Conservation (phyloP, 2,888 invertebrate genomes). For the Thumatha senex region DNA sequence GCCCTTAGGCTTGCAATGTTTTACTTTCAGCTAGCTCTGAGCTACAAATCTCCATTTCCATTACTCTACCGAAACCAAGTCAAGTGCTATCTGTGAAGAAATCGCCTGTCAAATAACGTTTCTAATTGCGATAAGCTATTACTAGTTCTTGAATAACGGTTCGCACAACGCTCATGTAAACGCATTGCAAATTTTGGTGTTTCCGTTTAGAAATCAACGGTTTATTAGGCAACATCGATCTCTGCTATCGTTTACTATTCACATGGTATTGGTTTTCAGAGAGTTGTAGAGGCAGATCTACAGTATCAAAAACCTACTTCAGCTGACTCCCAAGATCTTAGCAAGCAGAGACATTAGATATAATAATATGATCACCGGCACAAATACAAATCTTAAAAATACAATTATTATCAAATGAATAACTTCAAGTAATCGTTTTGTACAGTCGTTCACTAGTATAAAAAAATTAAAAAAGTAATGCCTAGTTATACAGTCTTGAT, state of each 20-base stretch:
- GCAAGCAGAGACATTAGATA: too few species aligned
- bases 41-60: background rate
- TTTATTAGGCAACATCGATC: slow-evolving; percentile 61
- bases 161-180: slow-evolving; percentile 63
- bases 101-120: slow-evolving; percentile 45
- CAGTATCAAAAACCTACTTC: too few species aligned
- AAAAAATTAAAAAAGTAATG: too few species aligned
- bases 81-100: slow-evolving; percentile 19
- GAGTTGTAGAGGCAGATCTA: too few species aligned
- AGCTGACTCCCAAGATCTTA: too few species aligned
- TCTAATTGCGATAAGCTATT: slow-evolving; percentile 48
- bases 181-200: slow-evolving; percentile 52
- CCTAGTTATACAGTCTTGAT: background rate
- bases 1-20: too few species aligned
- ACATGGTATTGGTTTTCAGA: slow-evolving; percentile 40
- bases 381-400: too few species aligned
- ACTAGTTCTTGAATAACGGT: slow-evolving; percentile 64
- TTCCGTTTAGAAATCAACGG: slow-evolving; percentile 72
- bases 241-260: slow-evolving; percentile 45
- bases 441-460: too few species aligned
- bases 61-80: background rate
- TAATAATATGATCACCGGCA: too few species aligned
- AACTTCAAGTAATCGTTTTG: too few species aligned
- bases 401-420: too few species aligned
- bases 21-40: too few species aligned